Percentiles rank a stretch among this genome's conserved stretches.
phyloP scores from a whole-genome alignment of 1,140 invertebrate species.

The Drosophila gunungcola region DNA sequence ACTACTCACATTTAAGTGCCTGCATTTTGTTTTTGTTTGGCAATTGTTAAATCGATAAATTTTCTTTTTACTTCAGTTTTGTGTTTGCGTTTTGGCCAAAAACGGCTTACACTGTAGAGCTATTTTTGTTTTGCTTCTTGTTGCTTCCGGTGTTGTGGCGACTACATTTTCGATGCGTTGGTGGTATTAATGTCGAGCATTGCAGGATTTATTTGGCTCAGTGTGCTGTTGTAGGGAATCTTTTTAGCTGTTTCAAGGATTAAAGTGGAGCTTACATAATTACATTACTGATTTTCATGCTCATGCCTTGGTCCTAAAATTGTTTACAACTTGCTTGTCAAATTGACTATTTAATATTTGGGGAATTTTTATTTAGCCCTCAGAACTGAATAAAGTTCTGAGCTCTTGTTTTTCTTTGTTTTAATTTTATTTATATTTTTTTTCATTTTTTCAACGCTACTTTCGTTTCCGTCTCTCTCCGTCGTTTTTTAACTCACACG shows the following conservation, averaged over 20 bases:
- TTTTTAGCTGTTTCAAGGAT: background rate
- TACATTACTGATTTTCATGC: constrained; percentile 14
- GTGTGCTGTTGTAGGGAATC: constrained; percentile 14
- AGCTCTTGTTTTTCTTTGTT: background rate
- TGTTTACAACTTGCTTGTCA: constrained; percentile 21
- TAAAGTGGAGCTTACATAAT: constrained; percentile 12
- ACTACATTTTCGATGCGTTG: constrained; percentile 22
- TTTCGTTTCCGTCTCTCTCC: constrained; percentile 15
- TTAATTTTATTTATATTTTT: constrained; percentile 26
- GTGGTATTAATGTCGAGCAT: constrained; percentile 28
- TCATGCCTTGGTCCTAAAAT: background rate
- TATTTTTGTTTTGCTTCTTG: constrained; percentile 16
- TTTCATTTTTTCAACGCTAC: constrained; percentile 10
- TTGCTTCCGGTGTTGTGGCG: constrained; percentile 10
- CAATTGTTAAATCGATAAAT: constrained; percentile 76
- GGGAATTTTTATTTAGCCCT: constrained; percentile 29
- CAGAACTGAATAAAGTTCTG: constrained; percentile 14
- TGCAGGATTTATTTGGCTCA: constrained; percentile 16
- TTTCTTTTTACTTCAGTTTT: constrained; percentile 14
- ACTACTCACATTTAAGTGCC: constrained; percentile 24
- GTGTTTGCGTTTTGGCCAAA: constrained; percentile 17
- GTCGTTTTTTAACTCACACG: constrained; percentile 57
- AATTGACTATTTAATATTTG: constrained; percentile 45
- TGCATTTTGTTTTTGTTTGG: constrained; percentile 52
- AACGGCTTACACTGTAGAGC: constrained; percentile 6